A percentile compares a stretch with the other conserved stretches of the same genome.
phyloP scores from a whole-genome alignment of 2,797 vertebrate genomes.

The Cyclura pinguis region DNA sequence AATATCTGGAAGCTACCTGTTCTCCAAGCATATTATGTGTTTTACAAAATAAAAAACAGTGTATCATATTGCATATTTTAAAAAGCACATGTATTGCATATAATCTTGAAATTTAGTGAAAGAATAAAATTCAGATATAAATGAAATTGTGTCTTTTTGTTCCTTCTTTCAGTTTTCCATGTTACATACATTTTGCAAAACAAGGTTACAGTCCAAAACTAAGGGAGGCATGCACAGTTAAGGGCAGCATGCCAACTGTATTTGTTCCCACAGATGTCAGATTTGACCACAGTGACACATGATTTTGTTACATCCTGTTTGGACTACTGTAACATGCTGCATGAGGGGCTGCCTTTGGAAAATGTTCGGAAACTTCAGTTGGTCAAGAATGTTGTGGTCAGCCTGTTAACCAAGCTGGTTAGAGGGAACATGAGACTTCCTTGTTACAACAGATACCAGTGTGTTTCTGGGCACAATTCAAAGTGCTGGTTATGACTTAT shows the following conservation, averaged over 20 bases:
- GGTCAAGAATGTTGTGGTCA: neutral
- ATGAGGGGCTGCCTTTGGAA: neutral
- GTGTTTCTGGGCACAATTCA: neutral
- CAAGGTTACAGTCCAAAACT: neutral
- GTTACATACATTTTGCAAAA: neutral
- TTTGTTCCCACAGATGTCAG: neutral
- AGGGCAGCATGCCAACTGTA: neutral
- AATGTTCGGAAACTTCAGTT: neutral
- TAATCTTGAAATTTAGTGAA: neutral
- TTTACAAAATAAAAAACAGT: neutral
- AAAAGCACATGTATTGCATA: neutral
- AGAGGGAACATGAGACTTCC: neutral
- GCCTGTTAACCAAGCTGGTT: neutral
- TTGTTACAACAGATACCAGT: neutral
- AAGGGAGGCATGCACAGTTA: neutral
- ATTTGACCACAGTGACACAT: neutral
- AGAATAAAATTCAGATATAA: neutral
- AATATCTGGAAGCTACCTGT: neutral
- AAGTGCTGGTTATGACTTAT: neutral
- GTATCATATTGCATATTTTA: neutral
- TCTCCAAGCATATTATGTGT: neutral
- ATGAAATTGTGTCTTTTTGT: neutral
- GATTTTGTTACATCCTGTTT: neutral
- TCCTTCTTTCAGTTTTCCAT: neutral
- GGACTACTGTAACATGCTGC: neutral